Evolutionary conservation across 2,888 invertebrate species (phyloP), one percentile per base, ranked within the genome.

Genomic region (Platypus cylindrus): DNA sequence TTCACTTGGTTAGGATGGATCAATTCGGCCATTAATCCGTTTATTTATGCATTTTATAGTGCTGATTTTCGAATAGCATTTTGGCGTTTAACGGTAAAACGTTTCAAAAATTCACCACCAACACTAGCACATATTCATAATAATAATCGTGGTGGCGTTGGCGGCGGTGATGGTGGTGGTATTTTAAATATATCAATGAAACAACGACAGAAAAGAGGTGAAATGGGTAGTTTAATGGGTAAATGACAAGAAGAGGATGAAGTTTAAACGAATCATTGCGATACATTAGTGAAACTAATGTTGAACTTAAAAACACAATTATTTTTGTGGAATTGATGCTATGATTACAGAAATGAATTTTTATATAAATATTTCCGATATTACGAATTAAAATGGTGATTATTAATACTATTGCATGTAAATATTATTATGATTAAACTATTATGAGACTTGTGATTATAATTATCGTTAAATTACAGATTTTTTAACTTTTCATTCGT

Each of bases 1-100:
- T 62, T 87, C 33, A 86, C 85, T 1, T 89, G 87, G 87, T 64
- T 89, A 24, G 89, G 86, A 1, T 89, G 87, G 85, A 78, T 85
- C 50, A 89, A 87, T 56, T 85, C 85, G 1, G 85, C 85, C 3
- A 84, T 89, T 44, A 89, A 89, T 63, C 87, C 87, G 0, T 86
- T 87, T 34, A 89, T 89, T 50, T 89, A 87, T 53, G 86, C 87
- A 13, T 87, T 87, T 54, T 87, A 86, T 61, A 86, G 84, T 41
- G 80, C 80, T 1, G 87, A 87, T 56, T 87, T 87, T 56, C 72
- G 86, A 52, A 70, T 82, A 46, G 86, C 87, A 0, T 86, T 87
- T 53, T 86, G 85, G 85, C 68, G 84, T 43, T 62, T 87, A 20
- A 87, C 87, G 1, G 71, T 79, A 34, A 73, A 68, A 41, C 75